Evolutionary conservation across 2,888 invertebrate genomes (phyloP), one percentile per base, ranked within the genome.

Genomic region (Saturnia japonica): DNA sequence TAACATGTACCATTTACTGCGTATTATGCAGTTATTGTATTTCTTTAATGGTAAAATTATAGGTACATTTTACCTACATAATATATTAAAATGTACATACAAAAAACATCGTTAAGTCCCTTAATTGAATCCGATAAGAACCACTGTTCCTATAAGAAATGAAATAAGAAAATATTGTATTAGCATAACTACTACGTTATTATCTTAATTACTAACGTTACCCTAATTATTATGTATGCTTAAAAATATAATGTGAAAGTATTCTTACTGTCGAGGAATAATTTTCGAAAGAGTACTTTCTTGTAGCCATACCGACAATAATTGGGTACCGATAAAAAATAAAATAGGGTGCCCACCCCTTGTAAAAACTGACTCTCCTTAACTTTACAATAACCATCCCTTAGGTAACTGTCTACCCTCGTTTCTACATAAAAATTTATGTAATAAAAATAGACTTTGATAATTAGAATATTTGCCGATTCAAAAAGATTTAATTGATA

Each of bases 331-430:
- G 88, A 90, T 91, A 90, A 92, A 81, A 93, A 92, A 88, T 85
- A 83, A 88, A 90, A 88, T 85, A 84, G 91, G 92, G 91, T 88
- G 85, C 82, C 78, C 80, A 82, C 90, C 93, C 91, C 88, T 88
- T 86, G 86, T 88, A 91, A 91, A 92, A 91, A 93, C 83, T 82
- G 71, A 76, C 77, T 84, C 86, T 83, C 81, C 80, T 83, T 82
- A 84, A 83, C 84, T 84, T 83, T 74, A 80, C 84, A 83, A 87
- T 85, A 78, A 64, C 80, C 87, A 87, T 81, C 83, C 87, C 85
- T 84, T 86, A 87, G 84, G 85, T 86, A 85, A 80, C 76, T 74
- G 51, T 66, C 70, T 67, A 66, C 70, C 70, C 67, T 70, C 42
- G 66, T 70, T 67, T 69, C 69, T 69, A 67, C 66, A 67, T 70